Conservation (phyloP, 2,797 vertebrate genomes). For the Glossophaga mutica region DNA sequence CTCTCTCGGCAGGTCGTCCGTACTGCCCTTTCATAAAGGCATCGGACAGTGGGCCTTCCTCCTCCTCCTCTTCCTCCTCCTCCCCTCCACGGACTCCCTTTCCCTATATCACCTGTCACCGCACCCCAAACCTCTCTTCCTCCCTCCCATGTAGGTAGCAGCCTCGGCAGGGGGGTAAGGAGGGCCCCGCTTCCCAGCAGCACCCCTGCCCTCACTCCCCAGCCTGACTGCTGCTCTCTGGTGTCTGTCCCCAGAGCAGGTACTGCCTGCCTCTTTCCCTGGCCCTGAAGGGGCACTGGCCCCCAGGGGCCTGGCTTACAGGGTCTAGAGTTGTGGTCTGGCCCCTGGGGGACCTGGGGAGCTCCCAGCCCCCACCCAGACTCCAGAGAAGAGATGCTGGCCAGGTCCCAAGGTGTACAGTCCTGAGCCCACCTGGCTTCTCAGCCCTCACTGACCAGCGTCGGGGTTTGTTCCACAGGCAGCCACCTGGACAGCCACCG, state of each 20-base stretch:
- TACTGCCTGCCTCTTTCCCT: conserved; percentile 61
- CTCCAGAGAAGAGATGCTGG: conserved; percentile 67
- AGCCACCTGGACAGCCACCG: conserved; percentile 84
- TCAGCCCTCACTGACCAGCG: background rate
- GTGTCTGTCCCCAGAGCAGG: conserved; percentile 68
- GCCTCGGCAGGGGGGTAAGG: conserved; percentile 65
- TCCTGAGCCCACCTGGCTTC: conserved; percentile 35
- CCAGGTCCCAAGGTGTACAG: conserved; percentile 60
- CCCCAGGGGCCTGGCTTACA: conserved; percentile 46
- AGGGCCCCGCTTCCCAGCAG: conserved; percentile 70
- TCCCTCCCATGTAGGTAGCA: conserved; percentile 96
- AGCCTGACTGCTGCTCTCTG: conserved; percentile 57
- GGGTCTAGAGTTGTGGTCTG: conserved; percentile 61
- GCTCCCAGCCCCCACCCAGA: conserved; percentile 58
- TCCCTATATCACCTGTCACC: conserved; percentile 88
- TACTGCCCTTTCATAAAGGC: conserved; percentile 98
- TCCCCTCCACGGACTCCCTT: conserved; percentile 87
- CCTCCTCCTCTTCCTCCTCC: conserved; percentile 87
- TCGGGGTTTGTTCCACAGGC: conserved; percentile 77
- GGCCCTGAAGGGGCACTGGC: conserved; percentile 32
- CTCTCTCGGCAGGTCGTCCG: conserved; percentile 92
- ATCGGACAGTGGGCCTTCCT: conserved; percentile 91
- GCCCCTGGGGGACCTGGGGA: conserved; percentile 50
- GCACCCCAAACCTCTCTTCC: conserved; percentile 88
- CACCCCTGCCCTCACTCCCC: conserved; percentile 47